A percentile compares a stretch with the other conserved stretches of the same genome.
These are phyloP conservation scores for Bombus picipes DNA, from an alignment of 1,140 invertebrate genomes.

Conservation along the genomic window DNA sequence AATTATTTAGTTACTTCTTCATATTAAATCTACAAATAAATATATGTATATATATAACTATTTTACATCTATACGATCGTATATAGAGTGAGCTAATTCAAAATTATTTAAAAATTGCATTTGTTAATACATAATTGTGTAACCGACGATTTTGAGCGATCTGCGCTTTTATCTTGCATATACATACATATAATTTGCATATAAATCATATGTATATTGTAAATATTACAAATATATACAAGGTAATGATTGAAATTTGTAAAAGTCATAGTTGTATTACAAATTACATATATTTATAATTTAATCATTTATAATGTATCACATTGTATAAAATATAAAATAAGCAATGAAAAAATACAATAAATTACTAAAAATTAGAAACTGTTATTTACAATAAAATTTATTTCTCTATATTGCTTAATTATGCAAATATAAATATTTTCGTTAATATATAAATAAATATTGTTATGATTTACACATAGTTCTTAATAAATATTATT, in stretches of 20 bases:
- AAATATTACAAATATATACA: no score
- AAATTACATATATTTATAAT: background rate
- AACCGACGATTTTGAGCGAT: background rate
- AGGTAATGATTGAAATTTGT: background rate
- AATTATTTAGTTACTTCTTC: background rate
- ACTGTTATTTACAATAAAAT: slow-evolving; percentile 32
- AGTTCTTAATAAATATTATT: slow-evolving; percentile 16
- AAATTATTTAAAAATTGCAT: background rate
- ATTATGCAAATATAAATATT: slow-evolving; percentile 10
- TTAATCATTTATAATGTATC: background rate
- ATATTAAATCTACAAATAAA: background rate
- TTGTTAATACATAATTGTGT: background rate
- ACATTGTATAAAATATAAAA: background rate
- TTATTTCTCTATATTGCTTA: background rate
- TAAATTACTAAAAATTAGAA: slow-evolving; percentile 27
- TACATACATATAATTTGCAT: background rate
- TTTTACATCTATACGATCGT: background rate
- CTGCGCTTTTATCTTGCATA: background rate
- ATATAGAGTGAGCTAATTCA: background rate
- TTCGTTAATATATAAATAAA: slow-evolving; percentile 13
- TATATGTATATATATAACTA: background rate
- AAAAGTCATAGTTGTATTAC: background rate
- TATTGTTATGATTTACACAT: background rate
- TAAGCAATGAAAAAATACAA: background rate
- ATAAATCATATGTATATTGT: no score